Evolutionary conservation across 1,140 invertebrate species (phyloP), one percentile per base, ranked within the genome.

Genomic region (Nebria ingens): DNA sequence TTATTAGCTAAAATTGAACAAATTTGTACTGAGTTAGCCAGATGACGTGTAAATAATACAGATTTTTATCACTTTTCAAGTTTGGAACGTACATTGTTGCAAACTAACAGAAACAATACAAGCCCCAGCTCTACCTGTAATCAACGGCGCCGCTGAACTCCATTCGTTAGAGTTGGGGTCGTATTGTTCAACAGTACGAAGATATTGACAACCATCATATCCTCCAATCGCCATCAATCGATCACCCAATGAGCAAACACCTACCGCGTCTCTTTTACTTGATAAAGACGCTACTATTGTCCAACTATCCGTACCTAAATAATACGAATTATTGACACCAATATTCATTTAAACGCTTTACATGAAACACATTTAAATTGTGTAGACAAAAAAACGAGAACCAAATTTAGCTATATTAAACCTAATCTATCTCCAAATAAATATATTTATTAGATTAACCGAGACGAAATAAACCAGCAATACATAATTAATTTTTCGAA

Each of bases 171-270:
- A 81, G 67, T 87, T 83, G 11, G 92, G 85, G 72, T 97, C 92
- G 71, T 97, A 98, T 61, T 91, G 84, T 75, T 98, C 93, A 17
- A 96, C 92, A 55, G 86, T 82, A 64, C 86, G 89, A 1, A 96
- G 74, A 73, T 95, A 96, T 57, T 87, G 83, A 64, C 89, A 87
- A n/a, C 94, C 94, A 77, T 97, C 93, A 71, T 96, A 96, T 0
- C 95, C 95, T 21, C 94, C 93, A 21, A 95, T 88, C 34, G 91
- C 91, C 61, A 95, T 83, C 13, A 97, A 75, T 59, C 83, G 78
- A 69, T 96, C 91, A 53, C 93, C 93, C 0, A 97, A 79, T 17
- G 92, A 77, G 63, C 90, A 91, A 50, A 93, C 91, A 19, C 92
- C 93, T 50, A 97, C 88, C 1, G 91, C 90, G 76, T 97, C 95